Conservation (phyloP, 2,888 invertebrate species). For the Tiliacea aurago region DNA sequence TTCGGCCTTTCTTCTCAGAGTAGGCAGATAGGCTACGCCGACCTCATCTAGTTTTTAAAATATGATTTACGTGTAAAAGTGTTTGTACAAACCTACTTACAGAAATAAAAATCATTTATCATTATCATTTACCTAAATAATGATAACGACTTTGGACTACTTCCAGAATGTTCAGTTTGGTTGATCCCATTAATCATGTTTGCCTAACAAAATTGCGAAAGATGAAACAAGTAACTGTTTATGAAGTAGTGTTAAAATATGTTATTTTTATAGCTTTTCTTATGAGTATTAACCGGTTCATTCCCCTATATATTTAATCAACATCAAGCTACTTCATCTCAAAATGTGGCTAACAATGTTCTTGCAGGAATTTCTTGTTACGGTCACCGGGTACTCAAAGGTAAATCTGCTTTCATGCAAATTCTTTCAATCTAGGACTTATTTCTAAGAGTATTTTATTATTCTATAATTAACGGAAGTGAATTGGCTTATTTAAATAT, state of each 20-base stretch:
- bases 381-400: background rate
- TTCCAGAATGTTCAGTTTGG: background rate
- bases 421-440: background rate
- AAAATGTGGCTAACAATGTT: background rate
- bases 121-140: too few relatives aligned
- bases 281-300: too few relatives aligned
- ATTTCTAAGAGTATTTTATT: slow-evolving; percentile 2
- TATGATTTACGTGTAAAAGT: too few relatives aligned
- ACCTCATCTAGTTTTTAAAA: too few relatives aligned
- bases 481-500: background rate
- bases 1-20: too few relatives aligned
- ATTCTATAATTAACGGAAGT: background rate
- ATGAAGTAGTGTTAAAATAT: background rate
- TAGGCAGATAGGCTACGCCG: too few relatives aligned
- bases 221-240: background rate
- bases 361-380: slow-evolving; percentile 8
- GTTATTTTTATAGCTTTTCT: background rate
- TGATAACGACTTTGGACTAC: background rate
- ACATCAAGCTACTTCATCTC: background rate
- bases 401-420: background rate
- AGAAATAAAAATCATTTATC: too few relatives aligned
- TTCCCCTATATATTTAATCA: background rate
- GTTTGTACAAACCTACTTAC: too few relatives aligned
- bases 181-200: background rate
- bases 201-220: background rate